Evolutionary conservation across 2,888 invertebrate species (phyloP).

Genomic region (Serrognathus titanus): DNA sequence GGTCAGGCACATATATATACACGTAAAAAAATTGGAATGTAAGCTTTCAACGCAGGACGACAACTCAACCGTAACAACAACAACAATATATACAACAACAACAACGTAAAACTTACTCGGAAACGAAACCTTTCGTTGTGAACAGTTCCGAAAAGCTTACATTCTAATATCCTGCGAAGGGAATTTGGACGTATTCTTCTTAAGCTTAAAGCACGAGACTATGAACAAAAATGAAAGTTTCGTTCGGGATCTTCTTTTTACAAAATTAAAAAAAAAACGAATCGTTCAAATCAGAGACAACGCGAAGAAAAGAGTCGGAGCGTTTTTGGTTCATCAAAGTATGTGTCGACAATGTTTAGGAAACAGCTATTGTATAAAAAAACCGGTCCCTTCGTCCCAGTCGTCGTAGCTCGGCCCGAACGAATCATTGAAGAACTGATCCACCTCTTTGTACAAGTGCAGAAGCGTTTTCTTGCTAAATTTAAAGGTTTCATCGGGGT

Average conservation of each 20-base stretch:
- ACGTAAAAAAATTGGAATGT: constrained; percentile 31
- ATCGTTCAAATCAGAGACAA: too few species aligned
- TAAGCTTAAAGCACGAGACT: constrained; percentile 6
- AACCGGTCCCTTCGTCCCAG: constrained; percentile 46
- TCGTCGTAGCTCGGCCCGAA: constrained; percentile 57
- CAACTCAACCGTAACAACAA: not conserved
- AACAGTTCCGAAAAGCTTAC: constrained; percentile 20
- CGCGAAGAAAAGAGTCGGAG: not conserved
- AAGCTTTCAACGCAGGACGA: constrained; percentile 24
- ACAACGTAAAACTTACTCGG: not conserved
- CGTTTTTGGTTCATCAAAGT: not conserved
- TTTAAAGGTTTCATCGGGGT: constrained; percentile 81
- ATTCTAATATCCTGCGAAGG: constrained; percentile 26
- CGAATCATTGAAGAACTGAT: constrained; percentile 81
- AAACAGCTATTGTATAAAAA: constrained; percentile 39
- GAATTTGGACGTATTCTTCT: constrained; percentile 19
- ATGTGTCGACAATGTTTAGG: not conserved
- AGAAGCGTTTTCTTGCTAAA: constrained; percentile 65
- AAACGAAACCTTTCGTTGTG: constrained; percentile 6
- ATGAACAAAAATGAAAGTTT: not conserved
- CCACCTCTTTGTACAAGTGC: constrained; percentile 81
- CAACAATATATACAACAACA: not conserved
- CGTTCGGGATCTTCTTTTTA: too few species aligned
- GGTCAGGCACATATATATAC: constrained; percentile 47
- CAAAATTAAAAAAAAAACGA: too few species aligned